Percentiles rank a stretch among this genome's conserved stretches.
phyloP scores from a whole-genome alignment of 2,888 invertebrate genomes.

The Drosophila mercatorum region DNA sequence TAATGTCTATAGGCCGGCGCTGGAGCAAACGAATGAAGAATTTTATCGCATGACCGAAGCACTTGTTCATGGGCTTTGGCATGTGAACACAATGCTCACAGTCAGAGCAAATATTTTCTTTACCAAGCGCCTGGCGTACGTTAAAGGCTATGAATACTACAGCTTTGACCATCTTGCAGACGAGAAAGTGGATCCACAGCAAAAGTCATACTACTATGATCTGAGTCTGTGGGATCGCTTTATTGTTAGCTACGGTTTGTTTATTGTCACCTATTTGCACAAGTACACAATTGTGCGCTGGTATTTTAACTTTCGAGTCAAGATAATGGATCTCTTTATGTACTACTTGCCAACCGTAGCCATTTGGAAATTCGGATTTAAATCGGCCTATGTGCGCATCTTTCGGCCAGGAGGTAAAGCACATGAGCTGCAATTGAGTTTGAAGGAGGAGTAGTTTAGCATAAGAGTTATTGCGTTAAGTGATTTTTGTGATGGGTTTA shows the following conservation, averaged over 20 bases:
- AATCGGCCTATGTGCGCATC: slow-evolving; percentile 87
- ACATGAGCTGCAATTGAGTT: slow-evolving; percentile 62
- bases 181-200: slow-evolving; percentile 69
- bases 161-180: slow-evolving; percentile 78
- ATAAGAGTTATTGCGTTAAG: not conserved
- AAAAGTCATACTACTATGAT: slow-evolving; percentile 85
- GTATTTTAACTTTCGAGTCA: slow-evolving; percentile 87
- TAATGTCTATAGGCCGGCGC: slow-evolving; percentile 87
- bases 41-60: slow-evolving; percentile 88
- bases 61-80: slow-evolving; percentile 89
- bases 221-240: slow-evolving; percentile 85
- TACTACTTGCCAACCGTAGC: slow-evolving; percentile 89
- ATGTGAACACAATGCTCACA: slow-evolving; percentile 88
- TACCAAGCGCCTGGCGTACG: slow-evolving; percentile 86
- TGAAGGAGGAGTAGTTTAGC: slow-evolving; percentile 71
- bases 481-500: slow-evolving; percentile 3
- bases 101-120: slow-evolving; percentile 87
- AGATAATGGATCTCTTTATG: slow-evolving; percentile 87
- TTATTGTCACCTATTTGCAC: slow-evolving; percentile 84
- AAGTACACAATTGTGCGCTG: slow-evolving; percentile 86
- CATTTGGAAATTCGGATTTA: slow-evolving; percentile 88
- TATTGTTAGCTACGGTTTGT: slow-evolving; percentile 77
- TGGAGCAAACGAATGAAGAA: slow-evolving; percentile 87
- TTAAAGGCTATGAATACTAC: slow-evolving; percentile 86
- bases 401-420: slow-evolving; percentile 77